Evolutionary conservation across 2,888 invertebrate species (phyloP), one percentile per base, ranked within the genome.

Genomic region (Cistogaster globosa): DNA sequence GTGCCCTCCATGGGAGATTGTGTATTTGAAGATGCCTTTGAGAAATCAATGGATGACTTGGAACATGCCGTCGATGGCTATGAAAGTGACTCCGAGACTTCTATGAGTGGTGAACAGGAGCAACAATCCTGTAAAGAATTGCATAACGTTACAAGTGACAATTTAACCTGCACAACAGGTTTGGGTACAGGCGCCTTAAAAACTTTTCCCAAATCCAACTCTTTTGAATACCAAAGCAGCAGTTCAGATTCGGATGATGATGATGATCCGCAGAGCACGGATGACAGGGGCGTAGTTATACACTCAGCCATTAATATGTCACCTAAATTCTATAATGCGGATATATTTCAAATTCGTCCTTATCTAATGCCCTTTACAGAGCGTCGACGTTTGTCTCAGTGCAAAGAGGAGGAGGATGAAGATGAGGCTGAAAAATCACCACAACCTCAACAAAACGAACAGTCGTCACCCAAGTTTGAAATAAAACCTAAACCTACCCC

Each of bases 361-460:
- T 89, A 91, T 72, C 92, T 94, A 51, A 93, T 94, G 87, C 93
- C 94, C 1, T 94, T 94, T 88, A 93, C 93, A 77, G 95, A 94
- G 88, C 93, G 95, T 7, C 93, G 96, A 42, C 94, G 97, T 16
- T 92, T 97, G 86, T 97, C 97, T 4, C 96, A 97, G 92, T 97
- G 97, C 91, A 94, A 96, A 83, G 97, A 97, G 91, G 97, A 97
- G 92, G 97, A 97, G 92, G 97, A 97, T 89, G 97, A 97, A 90
- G 96, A 96, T 74, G 96, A 96, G 87, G 88, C 88, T 11, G 92
- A 92, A 5, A 91, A 91, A 65, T 89, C 91, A 4, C 88, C 90
- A 7, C 88, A 90, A 38, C 84, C 88, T 1, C 86, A 88, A 11
- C 69, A 53, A 14, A 53, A 45, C 42, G 62, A 80, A 69, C 48